These are phyloP conservation scores for Oryzias javanicus DNA, from an alignment of 2,113 vertebrate species.

Conservation along the genomic window DNA sequence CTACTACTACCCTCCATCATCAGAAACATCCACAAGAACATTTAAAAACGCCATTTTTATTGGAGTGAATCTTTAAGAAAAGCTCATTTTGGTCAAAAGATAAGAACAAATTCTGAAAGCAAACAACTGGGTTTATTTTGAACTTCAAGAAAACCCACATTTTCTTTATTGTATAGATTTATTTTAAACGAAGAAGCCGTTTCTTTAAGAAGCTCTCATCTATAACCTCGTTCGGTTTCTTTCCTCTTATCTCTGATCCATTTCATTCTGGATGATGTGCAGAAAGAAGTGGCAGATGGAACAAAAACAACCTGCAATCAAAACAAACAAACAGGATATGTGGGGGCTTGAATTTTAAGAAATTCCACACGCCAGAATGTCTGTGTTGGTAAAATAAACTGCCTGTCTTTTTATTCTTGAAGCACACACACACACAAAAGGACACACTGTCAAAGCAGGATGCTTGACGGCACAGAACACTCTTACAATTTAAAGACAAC, in stretches of 20 bases:
- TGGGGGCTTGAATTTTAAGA: constrained; percentile 50
- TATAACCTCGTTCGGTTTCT: background rate
- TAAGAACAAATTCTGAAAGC: background rate
- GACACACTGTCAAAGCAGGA: background rate
- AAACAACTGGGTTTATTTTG: background rate
- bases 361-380: constrained; percentile 44
- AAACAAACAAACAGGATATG: background rate
- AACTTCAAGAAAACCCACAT: background rate
- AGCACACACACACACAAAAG: constrained; percentile 14
- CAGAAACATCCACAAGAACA: no score
- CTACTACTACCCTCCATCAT: no score
- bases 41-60: no score
- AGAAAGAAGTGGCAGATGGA: constrained; percentile 22
- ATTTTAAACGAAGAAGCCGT: background rate
- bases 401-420: constrained; percentile 16
- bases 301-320: constrained; percentile 18
- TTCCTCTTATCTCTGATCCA: constrained; percentile 1
- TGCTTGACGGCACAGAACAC: background rate
- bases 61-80: no score
- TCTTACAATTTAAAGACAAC: constrained; percentile 1
- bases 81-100: no score
- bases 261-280: constrained; percentile 2
- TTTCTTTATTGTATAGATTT: background rate
- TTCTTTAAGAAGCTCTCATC: background rate
- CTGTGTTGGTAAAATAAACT: constrained; percentile 15